A percentile compares a stretch with the other conserved stretches of the same genome.
Conservation (phyloP, 2,797 vertebrate species). For the Chaetophractus vellerosus region DNA sequence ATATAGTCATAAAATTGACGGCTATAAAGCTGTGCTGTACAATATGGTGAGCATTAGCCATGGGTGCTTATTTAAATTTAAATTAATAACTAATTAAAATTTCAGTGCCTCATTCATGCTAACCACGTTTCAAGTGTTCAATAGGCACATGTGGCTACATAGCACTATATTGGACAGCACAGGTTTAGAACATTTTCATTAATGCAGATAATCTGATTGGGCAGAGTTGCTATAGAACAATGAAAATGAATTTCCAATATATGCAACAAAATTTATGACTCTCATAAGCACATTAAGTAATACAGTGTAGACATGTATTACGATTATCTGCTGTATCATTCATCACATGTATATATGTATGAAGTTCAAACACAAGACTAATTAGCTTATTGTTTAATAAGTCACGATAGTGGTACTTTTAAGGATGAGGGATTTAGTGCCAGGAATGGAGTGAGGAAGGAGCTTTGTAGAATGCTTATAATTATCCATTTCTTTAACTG, state of each 20-base stretch:
- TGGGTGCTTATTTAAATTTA: not conserved
- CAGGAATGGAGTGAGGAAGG: not conserved
- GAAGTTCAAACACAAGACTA: not conserved
- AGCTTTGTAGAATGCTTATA: not conserved
- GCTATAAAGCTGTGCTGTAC: not conserved
- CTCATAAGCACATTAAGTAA: not conserved
- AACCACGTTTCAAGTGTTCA: not conserved
- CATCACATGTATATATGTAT: not conserved
- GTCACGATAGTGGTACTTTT: not conserved
- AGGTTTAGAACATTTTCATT: too few relatives aligned
- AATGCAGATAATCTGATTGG: not conserved
- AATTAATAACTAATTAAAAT: not conserved
- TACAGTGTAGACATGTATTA: not conserved
- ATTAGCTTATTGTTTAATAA: not conserved
- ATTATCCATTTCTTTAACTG: not conserved
- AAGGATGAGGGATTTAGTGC: not conserved
- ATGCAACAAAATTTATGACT: not conserved
- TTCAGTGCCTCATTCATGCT: constrained; percentile 1
- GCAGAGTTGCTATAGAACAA: not conserved
- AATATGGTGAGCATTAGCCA: not conserved
- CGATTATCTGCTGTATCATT: not conserved
- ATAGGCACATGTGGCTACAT: too few relatives aligned
- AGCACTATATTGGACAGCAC: too few relatives aligned
- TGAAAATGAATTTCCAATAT: not conserved
- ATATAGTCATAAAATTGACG: not conserved